phyloP scores from a whole-genome alignment of 2,888 invertebrate genomes.

The Neoscelio sp. region DNA sequence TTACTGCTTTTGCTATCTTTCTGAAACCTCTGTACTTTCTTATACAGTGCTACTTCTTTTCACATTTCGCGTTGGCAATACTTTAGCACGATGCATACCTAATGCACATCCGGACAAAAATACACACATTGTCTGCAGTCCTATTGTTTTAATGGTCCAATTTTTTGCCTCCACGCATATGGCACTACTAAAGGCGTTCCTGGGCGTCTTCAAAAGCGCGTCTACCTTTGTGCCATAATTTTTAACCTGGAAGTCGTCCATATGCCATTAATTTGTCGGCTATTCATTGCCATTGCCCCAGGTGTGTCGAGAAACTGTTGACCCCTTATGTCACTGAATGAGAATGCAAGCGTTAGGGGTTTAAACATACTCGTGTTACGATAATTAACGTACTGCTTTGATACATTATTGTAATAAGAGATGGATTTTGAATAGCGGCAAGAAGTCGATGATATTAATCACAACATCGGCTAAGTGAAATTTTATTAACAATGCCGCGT shows the following conservation, averaged over 20 bases:
- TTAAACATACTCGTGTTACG: slow-evolving; percentile 36
- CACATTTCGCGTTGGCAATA: slow-evolving; percentile 33
- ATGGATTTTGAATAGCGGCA: slow-evolving; percentile 13
- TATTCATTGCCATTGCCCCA: slow-evolving; percentile 75
- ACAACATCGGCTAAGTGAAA: slow-evolving; percentile 11
- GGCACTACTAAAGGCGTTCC: slow-evolving; percentile 48
- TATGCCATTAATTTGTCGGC: slow-evolving; percentile 77
- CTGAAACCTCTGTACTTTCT: slow-evolving; percentile 24
- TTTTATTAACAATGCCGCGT: no score
- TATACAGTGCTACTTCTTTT: slow-evolving; percentile 55
- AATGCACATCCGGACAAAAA: slow-evolving; percentile 67
- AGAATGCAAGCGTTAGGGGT: slow-evolving; percentile 38
- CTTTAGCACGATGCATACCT: slow-evolving; percentile 31
- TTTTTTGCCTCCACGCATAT: slow-evolving; percentile 68
- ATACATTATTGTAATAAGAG: slow-evolving; percentile 46
- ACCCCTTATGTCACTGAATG: slow-evolving; percentile 45
- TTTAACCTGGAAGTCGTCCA: slow-evolving; percentile 71
- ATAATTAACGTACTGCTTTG: slow-evolving; percentile 61
- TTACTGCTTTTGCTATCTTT: slow-evolving; percentile 30
- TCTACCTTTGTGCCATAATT: slow-evolving; percentile 61
- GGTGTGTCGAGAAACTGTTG: slow-evolving; percentile 70
- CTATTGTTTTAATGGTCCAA: slow-evolving; percentile 71
- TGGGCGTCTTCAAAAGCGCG: slow-evolving; percentile 65
- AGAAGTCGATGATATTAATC: slow-evolving; percentile 32
- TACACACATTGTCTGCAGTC: slow-evolving; percentile 75